Evolutionary conservation across 2,888 invertebrate genomes (phyloP), one percentile per base, ranked within the genome.

Genomic region (Brachyopa scutellaris): DNA sequence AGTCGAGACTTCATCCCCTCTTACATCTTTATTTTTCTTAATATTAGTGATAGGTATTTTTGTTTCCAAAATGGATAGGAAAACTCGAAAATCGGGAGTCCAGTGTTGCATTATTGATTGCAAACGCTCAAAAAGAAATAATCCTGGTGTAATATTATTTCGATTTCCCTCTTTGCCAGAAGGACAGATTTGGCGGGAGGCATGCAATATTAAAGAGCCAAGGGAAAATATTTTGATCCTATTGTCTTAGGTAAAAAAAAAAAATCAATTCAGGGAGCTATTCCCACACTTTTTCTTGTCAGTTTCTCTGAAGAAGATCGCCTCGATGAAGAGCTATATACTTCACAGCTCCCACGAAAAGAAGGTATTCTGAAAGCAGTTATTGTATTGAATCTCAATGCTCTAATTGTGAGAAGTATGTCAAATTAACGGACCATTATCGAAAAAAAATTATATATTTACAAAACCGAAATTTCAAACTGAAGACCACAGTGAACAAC

Each of bases 31-130:
- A 9, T 33, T 33, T 33, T n/a, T 33, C 8, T 33, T 33, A 33
- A 3, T 33, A n/a, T 9, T 9, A 33, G 6, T 6, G 7, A 33
- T 2, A 9, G 72, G 85, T 80, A 87, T 86, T 86, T 84, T 85
- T 72, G 40, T 84, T 15, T 62, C 66, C 72, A 74, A 76, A 87
- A 87, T 87, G 87, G 84, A 84, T 85, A 84, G 77, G 86, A 86
- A 86, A 85, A 87, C 87, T 85, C 62, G 49, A 62, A 74, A 51
- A 77, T 69, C 26, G 21, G 51, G 47, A 70, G 69, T 49, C 9
- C 36, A 36, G 36, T 36, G 36, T 36, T 33, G 33, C 33, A 33
- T 33, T 9, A 33, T 9, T 2, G 5, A 33, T 33, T 33, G 33
- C 2, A 33, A 33, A 33, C 33, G 36, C 33, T 33, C 33, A 33